Evolutionary conservation across 1,140 invertebrate species (phyloP), one percentile per base, ranked within the genome.

Genomic region (Aricia agestis): DNA sequence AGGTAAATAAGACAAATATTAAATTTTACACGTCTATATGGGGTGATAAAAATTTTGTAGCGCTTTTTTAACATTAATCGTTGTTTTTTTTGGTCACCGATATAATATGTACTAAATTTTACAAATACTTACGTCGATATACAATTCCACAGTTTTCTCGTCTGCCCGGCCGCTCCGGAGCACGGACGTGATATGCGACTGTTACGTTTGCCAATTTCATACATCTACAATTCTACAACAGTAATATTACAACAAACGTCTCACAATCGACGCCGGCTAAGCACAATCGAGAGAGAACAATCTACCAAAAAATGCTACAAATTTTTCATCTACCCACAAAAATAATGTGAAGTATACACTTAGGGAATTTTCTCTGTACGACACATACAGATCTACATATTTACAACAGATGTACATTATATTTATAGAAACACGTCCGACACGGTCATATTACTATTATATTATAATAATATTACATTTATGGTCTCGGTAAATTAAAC

Each of bases 401-500:
- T 45, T 67, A 70, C 65, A 57, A 72, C 45, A 68, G 42, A 71
- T 11, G 67, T 63, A 52, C 69, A 70, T 73, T 67, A 59, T 59
- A 59, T 59, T 17, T 59, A 63, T 63, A 63, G 58, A 59, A 63
- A 68, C 68, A 73, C 70, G 67, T 70, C 57, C 69, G 65, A 70
- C 59, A 63, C 17, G 25, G 11, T 63, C 59, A 63, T 25, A 63
- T 63, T 63, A 25, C 25, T 63, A 25, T 13, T 15, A 52, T 52
- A 52, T 52, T 52, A 9, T 42, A 3, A 25, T 25, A 25, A n/a
- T n/a, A n/a, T n/a, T n/a, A n/a, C n/a, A n/a, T 25, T 25, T 25
- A 25, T 25, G 25, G 36, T 36, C 9, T 36, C 6, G 36, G 5
- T 36, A 36, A 5, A 36, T 36, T 5, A 36, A 9, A 9, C 36